Evolutionary conservation across 2,113 vertebrate genomes (phyloP).

Genomic region (Neotragus moschatus): DNA sequence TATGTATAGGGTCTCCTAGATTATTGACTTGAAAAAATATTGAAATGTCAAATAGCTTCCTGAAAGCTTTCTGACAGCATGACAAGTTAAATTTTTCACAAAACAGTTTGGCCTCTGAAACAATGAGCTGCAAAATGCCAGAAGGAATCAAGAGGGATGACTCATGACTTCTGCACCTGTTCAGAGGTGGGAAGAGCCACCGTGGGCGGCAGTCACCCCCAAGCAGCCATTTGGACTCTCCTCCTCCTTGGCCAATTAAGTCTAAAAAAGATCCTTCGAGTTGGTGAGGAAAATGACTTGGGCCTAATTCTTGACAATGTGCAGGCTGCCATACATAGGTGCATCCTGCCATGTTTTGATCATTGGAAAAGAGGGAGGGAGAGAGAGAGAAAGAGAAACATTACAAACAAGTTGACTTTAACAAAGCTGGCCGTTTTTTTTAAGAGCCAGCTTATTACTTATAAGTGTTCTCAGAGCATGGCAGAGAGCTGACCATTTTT

Average conservation of each 20-base stretch:
- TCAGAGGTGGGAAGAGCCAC: background rate
- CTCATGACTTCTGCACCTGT: conserved; percentile 56
- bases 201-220: conserved; percentile 32
- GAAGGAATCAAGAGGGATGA: conserved; percentile 51
- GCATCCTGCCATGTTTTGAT: background rate
- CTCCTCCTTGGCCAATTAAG: conserved; percentile 54
- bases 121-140: conserved; percentile 68
- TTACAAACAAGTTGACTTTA: background rate
- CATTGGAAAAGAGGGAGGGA: background rate
- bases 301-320: background rate
- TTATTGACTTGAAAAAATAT: conserved; percentile 46
- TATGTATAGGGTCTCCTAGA: background rate
- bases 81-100: conserved; percentile 66
- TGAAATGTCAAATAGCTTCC: conserved; percentile 57
- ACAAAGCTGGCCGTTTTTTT: background rate
- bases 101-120: conserved; percentile 64
- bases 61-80: conserved; percentile 69
- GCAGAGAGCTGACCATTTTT: background rate
- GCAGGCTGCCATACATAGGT: background rate
- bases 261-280: background rate
- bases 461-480: background rate
- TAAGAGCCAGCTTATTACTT: background rate
- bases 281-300: conserved; percentile 1
- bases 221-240: background rate
- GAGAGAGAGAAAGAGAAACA: background rate